These are phyloP conservation scores for Teleogryllus oceanicus DNA, from an alignment of 2,888 invertebrate species.

Conservation along the genomic window DNA sequence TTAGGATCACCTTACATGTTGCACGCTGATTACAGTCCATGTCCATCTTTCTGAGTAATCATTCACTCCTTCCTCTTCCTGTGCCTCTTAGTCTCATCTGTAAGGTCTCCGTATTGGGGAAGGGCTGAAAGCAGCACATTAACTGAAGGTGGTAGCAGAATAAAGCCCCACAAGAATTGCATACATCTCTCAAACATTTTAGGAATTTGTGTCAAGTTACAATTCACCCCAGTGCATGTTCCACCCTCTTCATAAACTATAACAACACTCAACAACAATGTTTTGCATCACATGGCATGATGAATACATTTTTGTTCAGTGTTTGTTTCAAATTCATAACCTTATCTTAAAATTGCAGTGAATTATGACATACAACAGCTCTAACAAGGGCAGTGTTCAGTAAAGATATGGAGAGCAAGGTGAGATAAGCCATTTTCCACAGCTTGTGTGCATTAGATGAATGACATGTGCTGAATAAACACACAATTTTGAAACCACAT, in stretches of 20 bases:
- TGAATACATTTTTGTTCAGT: not conserved
- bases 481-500: no score
- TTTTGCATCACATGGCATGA: no score
- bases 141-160: constrained; percentile 21
- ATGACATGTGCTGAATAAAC: not conserved
- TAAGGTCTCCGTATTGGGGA: constrained; percentile 25
- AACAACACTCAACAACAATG: no score
- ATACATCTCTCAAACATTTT: not conserved
- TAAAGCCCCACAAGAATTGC: not conserved
- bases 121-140: constrained; percentile 25
- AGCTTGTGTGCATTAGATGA: constrained; percentile 7
- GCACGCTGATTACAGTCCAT: constrained; percentile 12
- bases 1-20: constrained; percentile 22
- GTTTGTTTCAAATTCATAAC: not conserved
- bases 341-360: constrained; percentile 10
- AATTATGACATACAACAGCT: constrained; percentile 18
- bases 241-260: not conserved
- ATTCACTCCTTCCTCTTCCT: constrained; percentile 22
- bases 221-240: not conserved
- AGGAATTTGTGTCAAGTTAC: not conserved
- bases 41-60: not conserved
- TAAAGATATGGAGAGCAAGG: constrained; percentile 1
- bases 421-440: constrained; percentile 18
- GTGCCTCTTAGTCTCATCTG: constrained; percentile 25
- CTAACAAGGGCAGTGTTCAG: constrained; percentile 18